Evolutionary conservation across 2,888 invertebrate genomes (phyloP).

Genomic region (Netelia virgata): DNA sequence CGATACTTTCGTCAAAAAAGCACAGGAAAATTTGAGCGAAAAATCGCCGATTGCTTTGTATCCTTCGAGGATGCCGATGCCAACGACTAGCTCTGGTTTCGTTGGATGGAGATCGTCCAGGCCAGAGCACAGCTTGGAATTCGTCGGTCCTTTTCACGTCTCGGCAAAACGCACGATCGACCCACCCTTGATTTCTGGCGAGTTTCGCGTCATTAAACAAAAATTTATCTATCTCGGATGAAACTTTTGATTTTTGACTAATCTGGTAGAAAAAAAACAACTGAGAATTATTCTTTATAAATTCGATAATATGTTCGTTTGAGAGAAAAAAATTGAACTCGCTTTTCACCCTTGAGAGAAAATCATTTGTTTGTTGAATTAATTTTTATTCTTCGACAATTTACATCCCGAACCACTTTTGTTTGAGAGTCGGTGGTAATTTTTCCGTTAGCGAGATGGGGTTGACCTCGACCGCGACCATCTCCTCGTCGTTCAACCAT

Average conservation of each 20-base stretch:
- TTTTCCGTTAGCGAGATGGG: slow-evolving; percentile 90
- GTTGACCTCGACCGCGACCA: slow-evolving; percentile 92
- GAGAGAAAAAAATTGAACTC: no score
- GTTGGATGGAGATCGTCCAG: slow-evolving; percentile 85
- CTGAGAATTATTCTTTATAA: no score
- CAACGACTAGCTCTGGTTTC: slow-evolving; percentile 81
- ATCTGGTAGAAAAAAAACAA: no score
- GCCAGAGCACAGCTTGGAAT: slow-evolving; percentile 83
- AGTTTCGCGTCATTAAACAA: slow-evolving; percentile 75
- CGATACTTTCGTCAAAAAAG: slow-evolving; percentile 73
- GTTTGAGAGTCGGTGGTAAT: slow-evolving; percentile 89
- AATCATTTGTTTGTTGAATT: neutral
- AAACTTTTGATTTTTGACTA: neutral
- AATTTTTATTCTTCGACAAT: slow-evolving; percentile 43
- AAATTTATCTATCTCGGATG: slow-evolving; percentile 78
- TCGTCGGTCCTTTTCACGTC: slow-evolving; percentile 84
- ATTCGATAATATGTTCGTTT: neutral
- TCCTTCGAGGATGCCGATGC: slow-evolving; percentile 75
- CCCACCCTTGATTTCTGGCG: slow-evolving; percentile 74
- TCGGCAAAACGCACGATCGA: slow-evolving; percentile 84
- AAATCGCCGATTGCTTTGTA: slow-evolving; percentile 74
- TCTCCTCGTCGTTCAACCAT: slow-evolving; percentile 89
- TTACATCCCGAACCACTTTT: slow-evolving; percentile 88
- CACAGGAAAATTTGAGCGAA: slow-evolving; percentile 67
- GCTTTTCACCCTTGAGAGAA: neutral